These are phyloP conservation scores for Plecturocebus donacophilus DNA, from an alignment of 2,113 vertebrate genomes.

Conservation along the genomic window DNA sequence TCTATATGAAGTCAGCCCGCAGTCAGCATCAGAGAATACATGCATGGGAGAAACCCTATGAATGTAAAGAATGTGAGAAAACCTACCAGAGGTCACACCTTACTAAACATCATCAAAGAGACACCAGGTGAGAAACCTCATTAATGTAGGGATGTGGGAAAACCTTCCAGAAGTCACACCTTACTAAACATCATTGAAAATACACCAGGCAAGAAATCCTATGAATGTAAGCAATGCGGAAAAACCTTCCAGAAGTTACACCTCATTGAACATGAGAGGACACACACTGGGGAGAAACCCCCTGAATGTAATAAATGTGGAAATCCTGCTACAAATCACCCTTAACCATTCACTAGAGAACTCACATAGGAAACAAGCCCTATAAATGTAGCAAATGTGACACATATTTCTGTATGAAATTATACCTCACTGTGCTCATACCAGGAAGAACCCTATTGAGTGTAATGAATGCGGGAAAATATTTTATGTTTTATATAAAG, in stretches of 20 bases:
- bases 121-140: not conserved
- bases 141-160: not conserved
- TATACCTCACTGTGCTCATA: not conserved
- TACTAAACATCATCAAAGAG: not conserved
- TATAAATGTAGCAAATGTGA: not conserved
- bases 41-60: not conserved
- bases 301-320: not conserved
- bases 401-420: conserved; percentile 23
- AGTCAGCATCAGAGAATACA: conserved; percentile 22
- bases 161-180: conserved; percentile 14
- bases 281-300: conserved; percentile 29
- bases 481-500: conserved; percentile 47
- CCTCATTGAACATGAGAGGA: conserved; percentile 23
- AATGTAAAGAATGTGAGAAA: conserved; percentile 7
- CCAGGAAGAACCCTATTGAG: not conserved
- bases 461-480: not conserved
- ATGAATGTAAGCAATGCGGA: not conserved
- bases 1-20: not conserved
- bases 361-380: not conserved
- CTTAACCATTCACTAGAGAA: not conserved
- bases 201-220: conserved; percentile 4
- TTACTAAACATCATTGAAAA: conserved; percentile 28
- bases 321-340: conserved; percentile 6
- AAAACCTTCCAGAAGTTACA: conserved; percentile 13
- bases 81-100: not conserved